Evolutionary conservation across 1,140 invertebrate species (phyloP).

Genomic region (Bombus impatiens): DNA sequence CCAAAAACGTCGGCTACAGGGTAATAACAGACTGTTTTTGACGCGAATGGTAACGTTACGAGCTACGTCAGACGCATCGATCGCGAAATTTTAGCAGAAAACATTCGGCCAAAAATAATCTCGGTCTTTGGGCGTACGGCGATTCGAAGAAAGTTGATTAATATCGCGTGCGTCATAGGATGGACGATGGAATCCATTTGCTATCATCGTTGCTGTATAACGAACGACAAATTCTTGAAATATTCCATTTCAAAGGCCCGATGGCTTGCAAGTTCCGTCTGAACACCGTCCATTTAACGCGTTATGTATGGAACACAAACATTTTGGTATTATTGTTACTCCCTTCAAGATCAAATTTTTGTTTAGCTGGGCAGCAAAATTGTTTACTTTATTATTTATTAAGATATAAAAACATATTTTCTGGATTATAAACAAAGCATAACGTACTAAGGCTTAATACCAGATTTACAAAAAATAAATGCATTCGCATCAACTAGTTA

Average conservation of each 20-base stretch:
- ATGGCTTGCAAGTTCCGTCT: neutral
- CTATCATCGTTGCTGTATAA: neutral
- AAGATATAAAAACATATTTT: too few relatives aligned
- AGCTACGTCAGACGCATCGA: conserved; percentile 19
- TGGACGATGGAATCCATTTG: neutral
- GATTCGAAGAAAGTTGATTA: conserved; percentile 34
- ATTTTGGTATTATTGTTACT: too few relatives aligned
- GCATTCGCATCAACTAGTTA: too few relatives aligned
- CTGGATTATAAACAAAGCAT: too few relatives aligned
- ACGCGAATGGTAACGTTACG: neutral
- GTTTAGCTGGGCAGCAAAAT: too few relatives aligned
- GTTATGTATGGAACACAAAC: neutral
- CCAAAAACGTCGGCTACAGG: neutral
- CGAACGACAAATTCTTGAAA: neutral
- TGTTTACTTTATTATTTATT: too few relatives aligned
- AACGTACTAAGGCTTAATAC: fast-evolving
- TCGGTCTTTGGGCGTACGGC: neutral
- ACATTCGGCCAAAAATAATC: conserved; percentile 24
- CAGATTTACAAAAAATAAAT: too few relatives aligned
- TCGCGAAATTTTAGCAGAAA: conserved; percentile 20
- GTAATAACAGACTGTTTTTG: neutral
- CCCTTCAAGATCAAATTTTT: too few relatives aligned
- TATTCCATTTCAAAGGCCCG: neutral
- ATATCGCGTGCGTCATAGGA: conserved; percentile 10
- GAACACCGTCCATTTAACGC: neutral